Base-by-base conservation (phyloP, 2,888 invertebrate species). In the Junonia oenone region DNA sequence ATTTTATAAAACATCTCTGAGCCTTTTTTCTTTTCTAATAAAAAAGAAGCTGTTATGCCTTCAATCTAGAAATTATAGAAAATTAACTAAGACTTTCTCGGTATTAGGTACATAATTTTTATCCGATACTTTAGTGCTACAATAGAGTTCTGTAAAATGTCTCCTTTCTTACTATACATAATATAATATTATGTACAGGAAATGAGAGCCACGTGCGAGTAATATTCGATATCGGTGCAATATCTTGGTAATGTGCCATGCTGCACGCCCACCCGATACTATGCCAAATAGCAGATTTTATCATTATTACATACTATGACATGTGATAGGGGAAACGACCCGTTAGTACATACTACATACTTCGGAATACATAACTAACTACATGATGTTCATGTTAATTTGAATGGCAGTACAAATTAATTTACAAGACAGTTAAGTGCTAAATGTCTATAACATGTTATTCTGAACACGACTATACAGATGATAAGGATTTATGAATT, bases 171-270 rank as follows among this genome's bases (percentile, higher is more conserved):
- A 37, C 15, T 5, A 26, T 33, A 37, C 27, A 15, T 38, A 27
- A 13, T 35, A n/a, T 17, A 17, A 11, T 17, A 38, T 19, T 17
- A 38, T 38, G 38, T 14, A 22, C 11, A 31, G 14, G 47, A 38
- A 35, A 53, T 46, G 46, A 29, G 19, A 35, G 38, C 15, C 35
- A 38, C 43, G 35, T 37, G 45, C 40, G 38, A 43, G 55, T 47
- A 60, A 52, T 60, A 45, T 52, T 52, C 55, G 35, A 43, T 60
- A 60, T 60, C 57, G 45, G 40, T 38, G 52, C 33, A 50, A 60
- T 55, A 60, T 60, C 60, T 60, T 55, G 51, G 51, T 60, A 60
- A 60, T 57, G 55, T 52, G 55, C 60, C 51, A 51, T 56, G 33
- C 40, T n/a, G 29, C 17, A 45, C 29, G 33, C 45, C 37, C 49